Evolutionary conservation across 2,888 invertebrate species (phyloP).

Genomic region (Nomada goodeniana): DNA sequence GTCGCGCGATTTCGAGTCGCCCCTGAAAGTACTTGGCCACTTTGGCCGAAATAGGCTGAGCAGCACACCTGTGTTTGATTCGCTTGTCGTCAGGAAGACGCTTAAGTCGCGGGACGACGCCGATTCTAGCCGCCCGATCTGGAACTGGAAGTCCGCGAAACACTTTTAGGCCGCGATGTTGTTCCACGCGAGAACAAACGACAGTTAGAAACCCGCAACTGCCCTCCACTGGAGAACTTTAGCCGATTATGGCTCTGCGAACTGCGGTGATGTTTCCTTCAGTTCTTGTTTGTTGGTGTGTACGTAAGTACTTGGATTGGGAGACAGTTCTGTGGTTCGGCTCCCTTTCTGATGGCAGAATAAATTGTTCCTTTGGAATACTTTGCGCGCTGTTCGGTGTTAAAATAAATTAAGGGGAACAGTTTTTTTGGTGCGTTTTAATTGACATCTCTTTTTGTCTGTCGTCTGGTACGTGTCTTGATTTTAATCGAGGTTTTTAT

Average conservation of each 20-base stretch:
- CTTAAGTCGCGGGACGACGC: conserved; percentile 17
- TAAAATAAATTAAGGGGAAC: too few relatives aligned
- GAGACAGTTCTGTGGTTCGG: too few relatives aligned
- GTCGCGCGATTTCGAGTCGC: neutral
- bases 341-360: too few relatives aligned
- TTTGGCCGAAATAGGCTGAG: neutral
- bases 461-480: too few relatives aligned
- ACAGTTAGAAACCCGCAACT: conserved; percentile 53
- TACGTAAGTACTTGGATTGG: neutral
- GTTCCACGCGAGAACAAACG: conserved; percentile 20
- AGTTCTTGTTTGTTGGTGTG: conserved; percentile 21
- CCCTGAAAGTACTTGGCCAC: neutral
- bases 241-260: conserved; percentile 63
- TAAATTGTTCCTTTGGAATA: too few relatives aligned
- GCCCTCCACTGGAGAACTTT: conserved; percentile 63
- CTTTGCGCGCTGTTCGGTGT: too few relatives aligned
- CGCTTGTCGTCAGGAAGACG: conserved; percentile 1
- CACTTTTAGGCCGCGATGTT: conserved; percentile 35
- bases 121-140: conserved; percentile 18
- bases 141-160: neutral
- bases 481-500: too few relatives aligned
- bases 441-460: too few relatives aligned
- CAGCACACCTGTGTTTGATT: conserved; percentile 2
- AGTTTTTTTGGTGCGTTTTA: too few relatives aligned
- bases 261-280: conserved; percentile 13